Base-by-base conservation (phyloP, 2,113 vertebrate genomes). In the Amblyopsis rosae region DNA sequence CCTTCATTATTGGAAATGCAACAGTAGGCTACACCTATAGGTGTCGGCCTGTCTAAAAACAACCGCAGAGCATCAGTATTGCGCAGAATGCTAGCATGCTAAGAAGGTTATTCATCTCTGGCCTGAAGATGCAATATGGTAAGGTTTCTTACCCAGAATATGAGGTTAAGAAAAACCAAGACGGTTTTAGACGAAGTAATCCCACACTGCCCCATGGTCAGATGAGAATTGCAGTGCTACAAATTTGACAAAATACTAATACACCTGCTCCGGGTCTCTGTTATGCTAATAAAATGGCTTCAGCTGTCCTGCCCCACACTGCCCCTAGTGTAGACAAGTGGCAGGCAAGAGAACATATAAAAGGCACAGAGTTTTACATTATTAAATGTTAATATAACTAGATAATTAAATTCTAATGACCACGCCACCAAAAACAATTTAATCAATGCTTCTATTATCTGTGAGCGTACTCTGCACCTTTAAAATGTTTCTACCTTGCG, bases 181-280 rank as follows among this genome's bases (percentile, higher is more conserved):
- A 99, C 96, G 62, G 97, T 99, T 90, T 99, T 98, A 51, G 97
- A 99, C 16, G 97, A 99, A 64, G 95, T 98, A 73, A 98, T 95
- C 19, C 96, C 96, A 77, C 97, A 99, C 91, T 98, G 96, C 35
- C 93, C 91, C 92, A 93, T 93, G 53, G 64, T 79, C 0, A 13
- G 62, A 46, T 33, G 46, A 51, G 13, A 17, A 19, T n/a, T 17
- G 1, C 19, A 71, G 62, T 26, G 26, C 26, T 19, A 2, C 35
- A 70, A 69, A 69, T 13, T 5, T 26, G 53, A 68, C 10, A 58
- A 65, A 62, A 74, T 65, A 51, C 8, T 48, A 75, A 63, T 80
- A 88, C 85, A 89, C 86, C 88, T 89, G 86, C 86, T 71, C 57
- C 79, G 79, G 26, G 70, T 17, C 50, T 45, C 76, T 67, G 75